phyloP scores from a whole-genome alignment of 2,797 vertebrate genomes.

The Decapterus maruadsi region DNA sequence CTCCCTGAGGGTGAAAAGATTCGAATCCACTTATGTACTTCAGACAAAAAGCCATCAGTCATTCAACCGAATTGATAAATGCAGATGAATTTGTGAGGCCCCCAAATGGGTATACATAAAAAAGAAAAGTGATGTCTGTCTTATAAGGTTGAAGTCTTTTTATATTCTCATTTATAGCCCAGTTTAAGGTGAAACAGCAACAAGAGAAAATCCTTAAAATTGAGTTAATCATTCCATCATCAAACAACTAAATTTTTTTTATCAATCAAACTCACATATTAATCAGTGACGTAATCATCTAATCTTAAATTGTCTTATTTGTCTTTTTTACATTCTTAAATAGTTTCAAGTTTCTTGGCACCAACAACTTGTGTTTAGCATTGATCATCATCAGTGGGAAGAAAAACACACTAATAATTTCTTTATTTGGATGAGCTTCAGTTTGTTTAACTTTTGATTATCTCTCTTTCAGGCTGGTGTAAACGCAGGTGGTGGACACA shows the following conservation, averaged over 20 bases:
- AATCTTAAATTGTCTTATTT: neutral
- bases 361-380: neutral
- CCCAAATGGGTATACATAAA: too few relatives aligned
- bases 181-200: too few relatives aligned
- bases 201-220: neutral
- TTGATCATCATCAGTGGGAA: neutral
- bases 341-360: neutral
- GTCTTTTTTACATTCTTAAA: neutral
- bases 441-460: neutral
- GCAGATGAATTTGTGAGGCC: too few relatives aligned
- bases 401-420: neutral
- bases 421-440: neutral
- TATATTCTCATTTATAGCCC: too few relatives aligned
- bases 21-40: too few relatives aligned
- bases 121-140: too few relatives aligned
- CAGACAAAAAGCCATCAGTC: too few relatives aligned
- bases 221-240: neutral
- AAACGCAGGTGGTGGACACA: conserved; percentile 79
- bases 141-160: neutral
- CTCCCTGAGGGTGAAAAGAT: too few relatives aligned
- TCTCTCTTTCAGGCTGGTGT: conserved; percentile 59
- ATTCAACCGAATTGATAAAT: too few relatives aligned
- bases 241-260: too few relatives aligned
- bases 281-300: neutral
- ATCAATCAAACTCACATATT: neutral